Base-by-base conservation (phyloP, 1,140 invertebrate species). In the Calephelis virginiensis region DNA sequence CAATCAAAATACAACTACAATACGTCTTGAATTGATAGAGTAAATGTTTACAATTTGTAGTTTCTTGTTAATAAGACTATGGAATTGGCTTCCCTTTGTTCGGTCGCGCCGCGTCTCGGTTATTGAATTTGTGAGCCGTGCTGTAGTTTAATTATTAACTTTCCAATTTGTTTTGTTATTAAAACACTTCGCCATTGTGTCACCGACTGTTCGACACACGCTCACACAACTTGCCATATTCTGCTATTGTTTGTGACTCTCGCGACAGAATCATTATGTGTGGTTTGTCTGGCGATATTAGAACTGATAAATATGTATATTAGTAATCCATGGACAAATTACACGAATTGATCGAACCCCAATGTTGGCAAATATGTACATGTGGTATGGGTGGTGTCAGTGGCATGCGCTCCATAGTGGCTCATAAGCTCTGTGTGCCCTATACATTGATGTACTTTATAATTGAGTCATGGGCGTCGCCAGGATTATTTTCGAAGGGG, bases 101-200 rank as follows among this genome's bases (percentile, higher is more conserved):
- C 17, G 10, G 37, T 28, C 28, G n/a, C 14, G 5, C 11, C 12
- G 56, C 37, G 37, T 59, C 56, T 28, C 8, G 56, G 56, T 59
- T 59, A 59, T 59, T 59, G 53, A 59, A 59, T 59, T 59, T 59
- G 10, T 59, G 53, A 59, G 14, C 17, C 53, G 53, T 37, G 28
- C 5, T 28, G 17, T 59, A 59, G 53, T 59, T 59, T 59, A 59
- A 59, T 59, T 59, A 59, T 59, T 59, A 59, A 59, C 56, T 59
- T 59, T 59, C 28, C 56, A 59, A 59, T 59, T 38, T 38, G 37
- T 59, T 59, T 59, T 38, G 56, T 59, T 28, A 59, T 59, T 59
- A 38, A 59, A 59, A 59, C 56, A n/a, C 12, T 40, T 37, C 56
- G 56, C 56, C 37, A 59, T 38, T 59, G 56, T 59, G 37, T 38